phyloP scores from a whole-genome alignment of 1,140 invertebrate genomes.

The Ostrea denselamellosa region DNA sequence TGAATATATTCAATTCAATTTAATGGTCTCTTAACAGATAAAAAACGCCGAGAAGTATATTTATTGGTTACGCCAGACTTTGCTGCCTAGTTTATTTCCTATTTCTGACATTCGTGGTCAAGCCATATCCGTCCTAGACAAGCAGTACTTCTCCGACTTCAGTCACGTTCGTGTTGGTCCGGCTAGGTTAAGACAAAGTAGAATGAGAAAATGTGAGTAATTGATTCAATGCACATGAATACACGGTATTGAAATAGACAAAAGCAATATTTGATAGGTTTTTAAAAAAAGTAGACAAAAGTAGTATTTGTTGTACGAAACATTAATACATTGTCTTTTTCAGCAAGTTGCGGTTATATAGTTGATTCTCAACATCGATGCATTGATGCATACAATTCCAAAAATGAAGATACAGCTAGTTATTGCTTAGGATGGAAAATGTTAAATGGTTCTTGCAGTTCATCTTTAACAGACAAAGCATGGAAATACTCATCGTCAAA shows the following conservation, averaged over 20 bases:
- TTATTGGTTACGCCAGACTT: slow-evolving; percentile 57
- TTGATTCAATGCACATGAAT: neutral
- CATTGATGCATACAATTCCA: slow-evolving; percentile 42
- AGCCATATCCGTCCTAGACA: slow-evolving; percentile 40
- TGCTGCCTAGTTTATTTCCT: slow-evolving; percentile 58
- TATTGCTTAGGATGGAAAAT: slow-evolving; percentile 56
- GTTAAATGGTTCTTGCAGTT: neutral
- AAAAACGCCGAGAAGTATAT: slow-evolving; percentile 44
- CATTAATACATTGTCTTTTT: neutral
- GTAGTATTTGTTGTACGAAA: neutral
- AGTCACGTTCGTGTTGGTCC: slow-evolving; percentile 60
- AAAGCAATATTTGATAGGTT: too few relatives aligned
- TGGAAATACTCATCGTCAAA: slow-evolving; percentile 57
- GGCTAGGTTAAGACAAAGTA: slow-evolving; percentile 61
- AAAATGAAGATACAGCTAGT: slow-evolving; percentile 50
- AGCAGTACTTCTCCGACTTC: slow-evolving; percentile 55
- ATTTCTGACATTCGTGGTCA: slow-evolving; percentile 54
- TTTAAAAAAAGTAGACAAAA: neutral
- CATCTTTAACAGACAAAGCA: slow-evolving; percentile 47
- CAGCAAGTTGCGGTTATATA: slow-evolving; percentile 44
- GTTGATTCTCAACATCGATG: slow-evolving; percentile 42
- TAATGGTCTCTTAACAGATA: slow-evolving; percentile 45
- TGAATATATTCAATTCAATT: too few relatives aligned
- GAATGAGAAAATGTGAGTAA: slow-evolving; percentile 56
- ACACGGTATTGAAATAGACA: neutral